Evolutionary conservation across 2,888 invertebrate species (phyloP).

Genomic region (Callosobruchus maculatus): DNA sequence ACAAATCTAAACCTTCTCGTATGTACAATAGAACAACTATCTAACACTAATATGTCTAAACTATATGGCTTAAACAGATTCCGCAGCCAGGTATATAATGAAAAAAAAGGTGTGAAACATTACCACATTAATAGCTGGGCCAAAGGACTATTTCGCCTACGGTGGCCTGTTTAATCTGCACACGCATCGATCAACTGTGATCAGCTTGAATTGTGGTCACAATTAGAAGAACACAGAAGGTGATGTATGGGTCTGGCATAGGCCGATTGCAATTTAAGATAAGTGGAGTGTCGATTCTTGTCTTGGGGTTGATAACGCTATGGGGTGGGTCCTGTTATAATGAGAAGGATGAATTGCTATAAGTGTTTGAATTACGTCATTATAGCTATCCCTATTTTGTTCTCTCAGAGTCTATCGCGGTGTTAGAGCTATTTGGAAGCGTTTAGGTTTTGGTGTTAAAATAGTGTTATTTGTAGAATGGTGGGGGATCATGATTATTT

Average conservation of each 20-base stretch:
- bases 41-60: background rate
- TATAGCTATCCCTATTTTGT: too few relatives aligned
- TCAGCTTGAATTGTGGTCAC: conserved; percentile 18
- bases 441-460: too few relatives aligned
- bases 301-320: background rate
- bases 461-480: too few relatives aligned
- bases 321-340: background rate
- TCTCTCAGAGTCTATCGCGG: too few relatives aligned
- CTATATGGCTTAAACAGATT: background rate
- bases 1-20: too few relatives aligned
- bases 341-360: background rate
- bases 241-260: background rate
- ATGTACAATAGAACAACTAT: too few relatives aligned
- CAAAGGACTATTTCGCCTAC: conserved; percentile 13
- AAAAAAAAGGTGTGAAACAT: conserved; percentile 24
- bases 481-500: too few relatives aligned
- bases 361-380: background rate
- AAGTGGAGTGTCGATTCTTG: background rate
- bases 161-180: conserved; percentile 5
- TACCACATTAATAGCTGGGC: conserved; percentile 19
- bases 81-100: conserved; percentile 17
- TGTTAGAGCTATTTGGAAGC: too few relatives aligned
- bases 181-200: conserved; percentile 5
- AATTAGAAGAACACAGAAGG: background rate
- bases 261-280: background rate